phyloP scores from a whole-genome alignment of 1,140 invertebrate genomes.

The Ceratina japonica region DNA sequence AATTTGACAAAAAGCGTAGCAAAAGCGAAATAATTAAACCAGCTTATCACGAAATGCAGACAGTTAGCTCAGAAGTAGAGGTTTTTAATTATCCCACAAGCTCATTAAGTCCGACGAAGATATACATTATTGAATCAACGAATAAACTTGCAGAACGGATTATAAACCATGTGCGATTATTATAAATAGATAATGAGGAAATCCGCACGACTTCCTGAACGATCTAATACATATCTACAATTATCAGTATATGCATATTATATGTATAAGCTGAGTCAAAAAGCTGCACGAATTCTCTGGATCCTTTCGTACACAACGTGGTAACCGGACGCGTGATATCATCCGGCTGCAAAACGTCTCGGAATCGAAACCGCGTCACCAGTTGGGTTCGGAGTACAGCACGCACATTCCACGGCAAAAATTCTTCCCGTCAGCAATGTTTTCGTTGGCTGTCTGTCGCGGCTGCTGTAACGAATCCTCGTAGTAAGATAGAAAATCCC shows the following conservation, averaged over 20 bases:
- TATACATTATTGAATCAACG: no score
- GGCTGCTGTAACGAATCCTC: background rate
- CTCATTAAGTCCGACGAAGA: no score
- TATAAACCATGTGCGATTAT: no score
- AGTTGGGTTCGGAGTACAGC: background rate
- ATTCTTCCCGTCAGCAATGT: background rate
- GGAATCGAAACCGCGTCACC: background rate
- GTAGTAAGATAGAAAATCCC: conserved; percentile 16
- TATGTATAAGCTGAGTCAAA: background rate
- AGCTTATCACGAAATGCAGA: no score
- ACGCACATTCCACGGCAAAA: background rate
- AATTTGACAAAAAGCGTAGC: no score
- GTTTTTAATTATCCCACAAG: no score
- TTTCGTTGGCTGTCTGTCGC: background rate
- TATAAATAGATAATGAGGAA: no score
- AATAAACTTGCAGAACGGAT: no score
- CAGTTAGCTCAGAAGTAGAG: no score
- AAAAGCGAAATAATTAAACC: no score
- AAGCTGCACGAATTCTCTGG: background rate
- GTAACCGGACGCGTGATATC: background rate
- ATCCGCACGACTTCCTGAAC: no score
- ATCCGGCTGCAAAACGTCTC: background rate
- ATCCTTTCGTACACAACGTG: background rate
- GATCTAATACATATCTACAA: no score
- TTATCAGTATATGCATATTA: background rate